Percentiles rank a stretch among this genome's conserved stretches.
These are phyloP conservation scores for Chymomyza fuscimana DNA, from an alignment of 2,888 invertebrate genomes.

Conservation along the genomic window DNA sequence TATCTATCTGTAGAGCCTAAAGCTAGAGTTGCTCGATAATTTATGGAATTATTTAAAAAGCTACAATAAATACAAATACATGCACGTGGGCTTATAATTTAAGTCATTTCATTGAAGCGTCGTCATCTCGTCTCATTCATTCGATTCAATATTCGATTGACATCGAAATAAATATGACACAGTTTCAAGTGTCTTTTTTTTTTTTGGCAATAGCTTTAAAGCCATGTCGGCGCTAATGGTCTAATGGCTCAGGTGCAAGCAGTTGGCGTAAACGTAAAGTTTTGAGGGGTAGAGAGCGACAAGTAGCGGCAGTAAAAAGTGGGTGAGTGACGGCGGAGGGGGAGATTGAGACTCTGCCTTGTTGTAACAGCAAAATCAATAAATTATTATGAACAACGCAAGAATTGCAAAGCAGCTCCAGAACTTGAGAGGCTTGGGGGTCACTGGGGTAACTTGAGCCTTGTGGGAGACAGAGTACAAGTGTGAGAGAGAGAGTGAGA, in stretches of 20 bases:
- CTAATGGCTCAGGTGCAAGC: slow-evolving; percentile 24
- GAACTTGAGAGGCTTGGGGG: slow-evolving; percentile 1
- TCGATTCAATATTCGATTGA: neutral
- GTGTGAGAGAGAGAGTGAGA: too few relatives aligned
- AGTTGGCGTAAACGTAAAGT: slow-evolving; percentile 25
- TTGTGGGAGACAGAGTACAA: neutral
- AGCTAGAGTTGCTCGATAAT: neutral
- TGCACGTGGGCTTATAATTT: neutral
- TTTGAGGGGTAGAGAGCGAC: slow-evolving; percentile 12
- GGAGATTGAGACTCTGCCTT: neutral
- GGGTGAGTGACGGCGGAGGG: neutral
- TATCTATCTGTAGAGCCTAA: neutral
- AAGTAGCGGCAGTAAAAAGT: neutral
- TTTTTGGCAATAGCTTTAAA: neutral
- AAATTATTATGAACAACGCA: slow-evolving; percentile 25
- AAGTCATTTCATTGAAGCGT: neutral
- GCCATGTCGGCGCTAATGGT: neutral
- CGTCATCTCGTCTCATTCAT: slow-evolving; percentile 1
- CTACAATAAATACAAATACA: neutral
- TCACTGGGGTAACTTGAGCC: neutral
- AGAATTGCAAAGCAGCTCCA: slow-evolving; percentile 2
- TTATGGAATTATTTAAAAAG: slow-evolving; percentile 3
- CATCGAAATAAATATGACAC: neutral
- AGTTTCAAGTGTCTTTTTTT: neutral
- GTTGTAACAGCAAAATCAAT: slow-evolving; percentile 16